phyloP scores from a whole-genome alignment of 2,888 invertebrate genomes.

The Coenonympha glycerion region DNA sequence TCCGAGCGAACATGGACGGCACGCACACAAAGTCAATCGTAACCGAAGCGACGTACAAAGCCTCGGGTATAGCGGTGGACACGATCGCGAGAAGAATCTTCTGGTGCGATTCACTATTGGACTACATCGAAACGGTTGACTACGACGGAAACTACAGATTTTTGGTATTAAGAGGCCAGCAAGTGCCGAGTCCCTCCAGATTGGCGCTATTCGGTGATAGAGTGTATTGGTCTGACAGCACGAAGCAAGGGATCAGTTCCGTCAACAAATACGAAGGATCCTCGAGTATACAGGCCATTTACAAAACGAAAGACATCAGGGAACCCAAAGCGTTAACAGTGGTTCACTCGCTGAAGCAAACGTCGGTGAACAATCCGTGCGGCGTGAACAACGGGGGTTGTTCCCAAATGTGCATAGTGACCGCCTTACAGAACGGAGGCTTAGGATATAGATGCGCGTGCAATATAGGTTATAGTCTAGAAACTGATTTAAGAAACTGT shows the following conservation, averaged over 20 bases:
- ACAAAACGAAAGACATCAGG: constrained; percentile 85
- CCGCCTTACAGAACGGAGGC: constrained; percentile 81
- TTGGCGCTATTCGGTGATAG: constrained; percentile 89
- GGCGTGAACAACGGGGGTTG: constrained; percentile 92
- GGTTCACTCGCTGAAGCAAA: constrained; percentile 86
- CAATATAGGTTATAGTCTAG: constrained; percentile 88
- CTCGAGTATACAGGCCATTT: constrained; percentile 85
- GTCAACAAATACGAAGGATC: constrained; percentile 90
- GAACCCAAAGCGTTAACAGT: constrained; percentile 90
- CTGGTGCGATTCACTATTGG: constrained; percentile 96
- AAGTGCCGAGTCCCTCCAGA: constrained; percentile 90
- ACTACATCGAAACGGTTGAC: constrained; percentile 97
- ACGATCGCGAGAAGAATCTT: constrained; percentile 92
- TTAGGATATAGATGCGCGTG: constrained; percentile 94
- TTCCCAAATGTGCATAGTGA: constrained; percentile 95
- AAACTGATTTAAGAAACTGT: constrained; percentile 85
- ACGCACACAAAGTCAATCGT: constrained; percentile 88
- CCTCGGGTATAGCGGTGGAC: constrained; percentile 93
- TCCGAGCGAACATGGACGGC: constrained; percentile 96
- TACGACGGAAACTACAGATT: constrained; percentile 91
- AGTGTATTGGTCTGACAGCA: constrained; percentile 94
- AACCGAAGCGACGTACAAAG: constrained; percentile 94
- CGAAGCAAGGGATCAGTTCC: constrained; percentile 90
- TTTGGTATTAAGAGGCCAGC: constrained; percentile 86
- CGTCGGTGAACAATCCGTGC: constrained; percentile 86